Evolutionary conservation across 2,113 vertebrate species (phyloP).

Genomic region (Pelodiscus sinensis): DNA sequence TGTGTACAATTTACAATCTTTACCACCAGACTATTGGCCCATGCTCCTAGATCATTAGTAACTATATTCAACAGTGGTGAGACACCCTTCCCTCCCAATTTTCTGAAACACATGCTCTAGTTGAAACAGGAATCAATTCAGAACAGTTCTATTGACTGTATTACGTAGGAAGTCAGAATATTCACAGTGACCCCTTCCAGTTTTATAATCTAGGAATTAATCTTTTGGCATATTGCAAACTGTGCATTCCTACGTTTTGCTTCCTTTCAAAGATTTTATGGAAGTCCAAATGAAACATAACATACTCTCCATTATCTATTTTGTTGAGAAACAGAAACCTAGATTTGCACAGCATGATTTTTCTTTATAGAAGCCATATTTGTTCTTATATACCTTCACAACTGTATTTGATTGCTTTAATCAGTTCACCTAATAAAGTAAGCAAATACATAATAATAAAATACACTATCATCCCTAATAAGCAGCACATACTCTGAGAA

Average conservation of each 20-base stretch:
- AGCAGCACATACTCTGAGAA: not conserved
- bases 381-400: not conserved
- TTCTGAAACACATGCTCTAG: no score
- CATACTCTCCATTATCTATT: not conserved
- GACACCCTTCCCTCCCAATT: not conserved
- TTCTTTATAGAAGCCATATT: not conserved
- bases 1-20: not conserved
- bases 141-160: no score
- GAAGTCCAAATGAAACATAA: not conserved
- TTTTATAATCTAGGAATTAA: not conserved
- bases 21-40: not conserved
- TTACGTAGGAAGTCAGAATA: no score
- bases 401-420: not conserved
- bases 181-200: no score
- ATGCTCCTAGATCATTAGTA: not conserved
- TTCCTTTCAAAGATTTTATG: not conserved
- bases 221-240: not conserved
- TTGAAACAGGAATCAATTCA: no score
- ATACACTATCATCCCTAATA: no score
- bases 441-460: not conserved
- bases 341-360: not conserved
- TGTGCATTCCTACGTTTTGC: not conserved
- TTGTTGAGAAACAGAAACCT: not conserved
- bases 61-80: not conserved
- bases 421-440: not conserved